Percentiles rank a stretch among this genome's conserved stretches.
Conservation (phyloP, 2,113 vertebrate species). For the Camelus dromedarius region DNA sequence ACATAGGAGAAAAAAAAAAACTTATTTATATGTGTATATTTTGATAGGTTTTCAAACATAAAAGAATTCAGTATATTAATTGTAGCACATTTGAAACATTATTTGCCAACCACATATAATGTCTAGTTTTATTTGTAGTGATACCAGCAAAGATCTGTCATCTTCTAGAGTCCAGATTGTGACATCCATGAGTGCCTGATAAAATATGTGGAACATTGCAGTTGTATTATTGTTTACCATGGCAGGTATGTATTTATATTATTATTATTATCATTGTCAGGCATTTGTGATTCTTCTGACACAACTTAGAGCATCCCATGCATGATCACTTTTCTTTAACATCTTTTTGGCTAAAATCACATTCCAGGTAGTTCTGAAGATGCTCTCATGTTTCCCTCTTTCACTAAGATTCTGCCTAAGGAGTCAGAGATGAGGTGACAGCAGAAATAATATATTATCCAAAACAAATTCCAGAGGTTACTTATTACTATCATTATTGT, state of each 20-base stretch:
- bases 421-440: not conserved
- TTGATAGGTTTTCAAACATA: not conserved
- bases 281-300: not conserved
- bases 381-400: not conserved
- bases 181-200: not conserved
- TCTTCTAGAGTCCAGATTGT: not conserved
- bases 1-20: not conserved
- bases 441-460: not conserved
- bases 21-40: not conserved
- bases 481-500: not conserved
- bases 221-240: not conserved
- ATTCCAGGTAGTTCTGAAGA: not conserved
- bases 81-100: not conserved
- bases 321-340: not conserved
- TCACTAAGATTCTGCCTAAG: not conserved
- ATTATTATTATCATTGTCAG: not conserved
- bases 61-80: not conserved
- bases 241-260: not conserved
- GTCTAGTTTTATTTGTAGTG: not conserved
- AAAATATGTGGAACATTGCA: not conserved
- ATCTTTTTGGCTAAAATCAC: not conserved
- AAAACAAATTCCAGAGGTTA: not conserved
- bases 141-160: not conserved
- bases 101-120: not conserved
- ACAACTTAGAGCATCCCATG: not conserved